Evolutionary conservation across 2,797 vertebrate genomes (phyloP).

Genomic region (Acrocephalus scirpaceus): DNA sequence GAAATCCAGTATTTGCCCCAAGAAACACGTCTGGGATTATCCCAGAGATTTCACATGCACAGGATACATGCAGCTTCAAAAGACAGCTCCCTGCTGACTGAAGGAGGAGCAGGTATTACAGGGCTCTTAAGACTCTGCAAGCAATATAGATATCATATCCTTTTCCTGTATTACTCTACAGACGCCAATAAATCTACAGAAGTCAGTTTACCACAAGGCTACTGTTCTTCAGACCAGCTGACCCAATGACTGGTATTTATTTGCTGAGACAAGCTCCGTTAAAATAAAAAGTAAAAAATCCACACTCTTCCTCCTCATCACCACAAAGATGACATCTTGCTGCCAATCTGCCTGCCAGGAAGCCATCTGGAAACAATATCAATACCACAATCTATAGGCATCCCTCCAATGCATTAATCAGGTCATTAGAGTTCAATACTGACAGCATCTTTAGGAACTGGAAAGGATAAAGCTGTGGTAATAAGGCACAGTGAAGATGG

Average conservation of each 20-base stretch:
- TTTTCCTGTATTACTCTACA: constrained; percentile 16
- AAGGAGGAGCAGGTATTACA: constrained; percentile 22
- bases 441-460: constrained; percentile 23
- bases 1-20: constrained; percentile 13
- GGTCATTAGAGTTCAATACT: constrained; percentile 44
- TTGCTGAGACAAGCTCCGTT: constrained; percentile 28
- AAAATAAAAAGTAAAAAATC: background rate
- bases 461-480: constrained; percentile 22
- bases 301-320: background rate
- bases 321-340: constrained; percentile 26
- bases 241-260: constrained; percentile 39
- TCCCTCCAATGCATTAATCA: constrained; percentile 43
- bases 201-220: constrained; percentile 47
- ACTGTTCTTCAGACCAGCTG: constrained; percentile 3
- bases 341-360: constrained; percentile 46
- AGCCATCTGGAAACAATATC: constrained; percentile 48
- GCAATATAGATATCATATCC: constrained; percentile 29
- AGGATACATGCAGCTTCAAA: background rate
- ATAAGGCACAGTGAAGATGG: background rate
- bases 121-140: constrained; percentile 23
- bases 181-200: constrained; percentile 29
- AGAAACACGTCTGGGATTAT: background rate
- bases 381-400: constrained; percentile 40
- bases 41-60: background rate
- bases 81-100: constrained; percentile 5